A percentile compares a stretch with the other conserved stretches of the same genome.
These are phyloP conservation scores for Tor tambroides DNA, from an alignment of 2,113 vertebrate genomes.

Conservation along the genomic window DNA sequence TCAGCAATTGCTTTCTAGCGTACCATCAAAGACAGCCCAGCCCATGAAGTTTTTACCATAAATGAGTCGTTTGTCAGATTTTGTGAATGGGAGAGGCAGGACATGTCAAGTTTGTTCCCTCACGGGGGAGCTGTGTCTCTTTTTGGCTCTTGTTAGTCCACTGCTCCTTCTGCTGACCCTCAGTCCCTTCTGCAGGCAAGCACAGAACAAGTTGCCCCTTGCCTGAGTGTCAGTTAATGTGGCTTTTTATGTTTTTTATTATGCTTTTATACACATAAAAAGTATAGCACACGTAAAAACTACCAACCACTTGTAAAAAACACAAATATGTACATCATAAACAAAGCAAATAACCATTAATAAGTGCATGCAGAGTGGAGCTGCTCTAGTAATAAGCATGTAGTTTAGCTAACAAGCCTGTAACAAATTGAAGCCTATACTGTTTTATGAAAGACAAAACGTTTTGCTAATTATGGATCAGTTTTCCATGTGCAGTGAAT, in stretches of 20 bases:
- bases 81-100: slow-evolving; percentile 6
- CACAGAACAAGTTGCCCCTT: neutral
- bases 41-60: neutral
- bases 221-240: neutral
- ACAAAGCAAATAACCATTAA: too few relatives aligned
- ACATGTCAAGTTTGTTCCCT: neutral
- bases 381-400: too few relatives aligned
- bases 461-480: neutral
- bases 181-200: neutral
- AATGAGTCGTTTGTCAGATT: neutral
- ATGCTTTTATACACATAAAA: too few relatives aligned
- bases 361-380: too few relatives aligned
- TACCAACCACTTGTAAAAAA: too few relatives aligned
- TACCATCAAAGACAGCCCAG: neutral
- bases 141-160: too few relatives aligned
- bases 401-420: neutral
- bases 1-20: neutral
- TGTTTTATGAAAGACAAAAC: neutral
- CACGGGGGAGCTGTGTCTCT: too few relatives aligned
- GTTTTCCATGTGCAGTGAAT: neutral
- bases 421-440: neutral
- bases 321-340: too few relatives aligned
- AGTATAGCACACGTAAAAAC: too few relatives aligned
- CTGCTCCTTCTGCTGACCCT: too few relatives aligned
- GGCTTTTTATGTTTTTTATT: too few relatives aligned